Conservation (phyloP, 2,888 invertebrate species). For the Apeira syringaria region DNA sequence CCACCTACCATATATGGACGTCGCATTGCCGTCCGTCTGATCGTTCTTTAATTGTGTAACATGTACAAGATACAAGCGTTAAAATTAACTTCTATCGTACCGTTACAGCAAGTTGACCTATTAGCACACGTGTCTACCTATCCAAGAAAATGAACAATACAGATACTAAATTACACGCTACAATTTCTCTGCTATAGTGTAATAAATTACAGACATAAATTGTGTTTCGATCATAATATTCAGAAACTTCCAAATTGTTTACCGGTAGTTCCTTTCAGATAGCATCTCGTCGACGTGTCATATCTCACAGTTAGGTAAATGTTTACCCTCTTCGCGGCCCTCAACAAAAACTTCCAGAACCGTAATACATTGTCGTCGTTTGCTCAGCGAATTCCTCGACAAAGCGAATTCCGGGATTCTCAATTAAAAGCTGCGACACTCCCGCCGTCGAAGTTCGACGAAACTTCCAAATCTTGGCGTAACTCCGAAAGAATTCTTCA, state of each 20-base stretch:
- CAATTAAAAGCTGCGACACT: constrained; percentile 79
- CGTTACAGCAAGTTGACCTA: constrained; percentile 12
- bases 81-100: not conserved
- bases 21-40: too few species aligned
- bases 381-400: constrained; percentile 67
- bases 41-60: too few species aligned
- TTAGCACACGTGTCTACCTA: not conserved
- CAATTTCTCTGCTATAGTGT: constrained; percentile 14
- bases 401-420: constrained; percentile 76
- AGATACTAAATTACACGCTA: constrained; percentile 14
- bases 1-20: too few species aligned
- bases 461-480: constrained; percentile 74
- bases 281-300: constrained; percentile 14
- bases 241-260: constrained; percentile 19
- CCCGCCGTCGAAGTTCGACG: constrained; percentile 62
- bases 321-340: constrained; percentile 19
- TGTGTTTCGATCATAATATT: constrained; percentile 22
- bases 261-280: constrained; percentile 16
- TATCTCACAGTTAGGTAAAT: constrained; percentile 20
- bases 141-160: constrained; percentile 12
- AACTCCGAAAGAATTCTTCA: constrained; percentile 73
- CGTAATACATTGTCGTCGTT: constrained; percentile 61
- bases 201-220: constrained; percentile 20
- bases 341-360: constrained; percentile 46
- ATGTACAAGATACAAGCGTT: not conserved